phyloP scores from a whole-genome alignment of 2,888 invertebrate genomes.

The Acleris laterana region DNA sequence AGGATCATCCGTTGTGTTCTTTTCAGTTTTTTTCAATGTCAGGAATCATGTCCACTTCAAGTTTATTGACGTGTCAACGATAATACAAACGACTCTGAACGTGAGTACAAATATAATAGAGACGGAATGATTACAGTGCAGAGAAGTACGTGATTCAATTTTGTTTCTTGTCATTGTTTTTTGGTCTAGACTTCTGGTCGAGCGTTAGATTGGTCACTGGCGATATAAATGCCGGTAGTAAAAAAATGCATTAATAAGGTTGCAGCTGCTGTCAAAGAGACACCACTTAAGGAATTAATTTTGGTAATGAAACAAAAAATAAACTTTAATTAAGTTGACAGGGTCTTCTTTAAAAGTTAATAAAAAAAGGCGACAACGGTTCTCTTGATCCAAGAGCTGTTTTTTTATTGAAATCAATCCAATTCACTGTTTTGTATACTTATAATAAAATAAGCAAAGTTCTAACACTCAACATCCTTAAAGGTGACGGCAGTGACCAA shows the following conservation, averaged over 20 bases:
- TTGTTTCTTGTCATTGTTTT: constrained; percentile 65
- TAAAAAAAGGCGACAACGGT: neutral
- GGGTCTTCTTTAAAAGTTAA: too few relatives aligned
- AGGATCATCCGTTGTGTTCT: neutral
- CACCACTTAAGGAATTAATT: constrained; percentile 1
- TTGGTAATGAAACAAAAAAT: constrained; percentile 47
- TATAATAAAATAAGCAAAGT: constrained; percentile 5
- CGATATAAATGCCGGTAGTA: constrained; percentile 55
- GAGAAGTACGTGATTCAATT: constrained; percentile 75
- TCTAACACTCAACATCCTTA: constrained; percentile 14
- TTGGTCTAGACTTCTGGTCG: constrained; percentile 44
- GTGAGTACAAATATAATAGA: constrained; percentile 39
- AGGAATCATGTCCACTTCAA: constrained; percentile 14
- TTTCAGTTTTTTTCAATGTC: neutral
- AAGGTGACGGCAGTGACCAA: constrained; percentile 9
- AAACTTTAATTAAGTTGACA: too few relatives aligned
- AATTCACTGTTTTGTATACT: neutral
- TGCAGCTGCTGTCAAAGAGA: constrained; percentile 52
- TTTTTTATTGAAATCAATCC: constrained; percentile 1
- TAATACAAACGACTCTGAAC: constrained; percentile 17
- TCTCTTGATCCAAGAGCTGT: neutral
- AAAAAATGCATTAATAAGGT: constrained; percentile 63
- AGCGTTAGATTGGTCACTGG: constrained; percentile 58
- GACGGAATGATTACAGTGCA: constrained; percentile 50
- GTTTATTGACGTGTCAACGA: constrained; percentile 8